phyloP scores from a whole-genome alignment of 2,797 vertebrate genomes.

The Stomatorhinus walkeri region DNA sequence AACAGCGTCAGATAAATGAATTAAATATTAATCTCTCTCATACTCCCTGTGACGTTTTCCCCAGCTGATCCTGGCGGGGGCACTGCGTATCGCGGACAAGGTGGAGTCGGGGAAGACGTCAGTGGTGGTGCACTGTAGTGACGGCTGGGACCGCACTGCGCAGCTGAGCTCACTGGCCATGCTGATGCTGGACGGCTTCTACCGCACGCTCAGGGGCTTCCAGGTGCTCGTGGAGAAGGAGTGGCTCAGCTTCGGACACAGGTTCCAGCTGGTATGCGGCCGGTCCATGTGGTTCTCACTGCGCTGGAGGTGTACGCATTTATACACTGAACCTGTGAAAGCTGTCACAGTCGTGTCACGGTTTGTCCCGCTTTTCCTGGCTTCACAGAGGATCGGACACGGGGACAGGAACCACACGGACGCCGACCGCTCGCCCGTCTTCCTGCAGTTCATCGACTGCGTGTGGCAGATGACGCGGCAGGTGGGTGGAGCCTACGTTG shows the following conservation, averaged over 20 bases:
- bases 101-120: conserved; percentile 94
- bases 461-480: conserved; percentile 98
- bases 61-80: conserved; percentile 86
- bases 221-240: conserved; percentile 92
- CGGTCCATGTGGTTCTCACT: neutral
- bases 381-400: conserved; percentile 81
- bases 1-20: neutral
- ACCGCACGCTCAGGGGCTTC: conserved; percentile 82
- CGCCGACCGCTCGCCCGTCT: conserved; percentile 88
- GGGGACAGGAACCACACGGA: conserved; percentile 95
- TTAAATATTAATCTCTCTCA: neutral
- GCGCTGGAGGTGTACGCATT: neutral
- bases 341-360: neutral
- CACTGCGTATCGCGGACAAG: conserved; percentile 88
- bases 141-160: conserved; percentile 90
- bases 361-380: neutral
- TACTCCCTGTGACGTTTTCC: neutral
- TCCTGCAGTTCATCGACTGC: conserved; percentile 93
- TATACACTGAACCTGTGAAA: neutral
- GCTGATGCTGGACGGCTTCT: conserved; percentile 89
- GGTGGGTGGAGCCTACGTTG: conserved; percentile 51
- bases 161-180: conserved; percentile 90
- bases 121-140: conserved; percentile 91
- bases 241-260: conserved; percentile 93
- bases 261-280: conserved; percentile 83